phyloP scores from a whole-genome alignment of 2,113 vertebrate genomes.

The Macroglossus sobrinus region DNA sequence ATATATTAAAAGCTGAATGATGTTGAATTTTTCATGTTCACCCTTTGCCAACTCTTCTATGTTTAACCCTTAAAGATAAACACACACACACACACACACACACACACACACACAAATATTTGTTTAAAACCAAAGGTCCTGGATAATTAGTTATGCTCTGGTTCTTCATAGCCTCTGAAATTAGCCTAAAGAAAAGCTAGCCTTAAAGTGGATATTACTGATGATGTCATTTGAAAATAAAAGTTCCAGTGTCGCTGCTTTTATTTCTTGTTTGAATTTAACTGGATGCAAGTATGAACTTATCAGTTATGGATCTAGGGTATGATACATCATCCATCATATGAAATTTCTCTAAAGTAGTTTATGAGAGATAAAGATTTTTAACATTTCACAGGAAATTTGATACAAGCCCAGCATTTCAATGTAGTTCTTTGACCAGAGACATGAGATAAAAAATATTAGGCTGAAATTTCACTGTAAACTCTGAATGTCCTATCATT shows the following conservation, averaged over 20 bases:
- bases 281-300: neutral
- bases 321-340: slow-evolving; percentile 30
- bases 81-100: neutral
- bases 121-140: neutral
- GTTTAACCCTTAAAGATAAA: neutral
- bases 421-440: neutral
- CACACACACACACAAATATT: neutral
- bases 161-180: neutral
- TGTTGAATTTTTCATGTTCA: neutral
- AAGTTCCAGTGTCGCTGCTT: neutral
- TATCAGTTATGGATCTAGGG: neutral
- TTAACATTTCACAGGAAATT: slow-evolving; percentile 61
- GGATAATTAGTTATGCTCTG: neutral
- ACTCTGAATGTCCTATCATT: neutral
- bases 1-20: neutral
- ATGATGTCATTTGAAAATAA: slow-evolving; percentile 25
- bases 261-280: slow-evolving; percentile 39
- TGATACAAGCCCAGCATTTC: slow-evolving; percentile 40
- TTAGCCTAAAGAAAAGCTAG: neutral
- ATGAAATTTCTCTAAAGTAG: slow-evolving; percentile 35
- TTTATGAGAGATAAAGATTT: slow-evolving; percentile 36
- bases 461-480: neutral
- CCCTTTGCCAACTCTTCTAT: neutral
- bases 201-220: neutral
- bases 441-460: neutral